These are phyloP conservation scores for Prosopocoilus inquinatus DNA, from an alignment of 2,888 invertebrate species.

Conservation along the genomic window DNA sequence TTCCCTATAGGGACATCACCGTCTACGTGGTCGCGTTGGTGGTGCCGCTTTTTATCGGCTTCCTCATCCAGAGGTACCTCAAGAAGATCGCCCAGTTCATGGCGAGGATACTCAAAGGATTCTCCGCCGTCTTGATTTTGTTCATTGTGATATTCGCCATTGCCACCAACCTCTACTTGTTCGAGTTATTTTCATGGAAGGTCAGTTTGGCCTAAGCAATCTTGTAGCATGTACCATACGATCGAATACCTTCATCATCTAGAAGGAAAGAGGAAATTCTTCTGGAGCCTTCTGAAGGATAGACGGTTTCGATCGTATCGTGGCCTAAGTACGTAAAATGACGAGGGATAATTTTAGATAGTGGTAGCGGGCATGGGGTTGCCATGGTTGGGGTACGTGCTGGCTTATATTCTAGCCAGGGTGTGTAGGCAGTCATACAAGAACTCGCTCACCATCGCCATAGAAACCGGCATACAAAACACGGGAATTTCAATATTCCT, in stretches of 20 bases:
- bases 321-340: too few relatives aligned
- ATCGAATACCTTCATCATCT: too few relatives aligned
- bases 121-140: constrained; percentile 74
- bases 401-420: constrained; percentile 65
- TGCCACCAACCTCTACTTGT: constrained; percentile 85
- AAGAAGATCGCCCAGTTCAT: constrained; percentile 69
- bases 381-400: constrained; percentile 77
- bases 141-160: constrained; percentile 86
- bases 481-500: constrained; percentile 90
- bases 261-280: too few relatives aligned
- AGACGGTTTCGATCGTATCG: too few relatives aligned
- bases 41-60: constrained; percentile 72
- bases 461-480: constrained; percentile 93
- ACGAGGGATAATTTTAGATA: constrained; percentile 57
- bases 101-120: constrained; percentile 80
- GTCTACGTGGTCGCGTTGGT: constrained; percentile 73
- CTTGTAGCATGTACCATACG: too few relatives aligned
- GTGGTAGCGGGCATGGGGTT: constrained; percentile 74
- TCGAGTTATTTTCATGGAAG: constrained; percentile 84
- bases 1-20: constrained; percentile 78
- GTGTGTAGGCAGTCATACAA: constrained; percentile 60
- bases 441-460: constrained; percentile 83
- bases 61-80: constrained; percentile 63
- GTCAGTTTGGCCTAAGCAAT: constrained; percentile 48
- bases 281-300: too few relatives aligned